phyloP scores from a whole-genome alignment of 2,888 invertebrate species.

The Drosophila maculinotata region DNA sequence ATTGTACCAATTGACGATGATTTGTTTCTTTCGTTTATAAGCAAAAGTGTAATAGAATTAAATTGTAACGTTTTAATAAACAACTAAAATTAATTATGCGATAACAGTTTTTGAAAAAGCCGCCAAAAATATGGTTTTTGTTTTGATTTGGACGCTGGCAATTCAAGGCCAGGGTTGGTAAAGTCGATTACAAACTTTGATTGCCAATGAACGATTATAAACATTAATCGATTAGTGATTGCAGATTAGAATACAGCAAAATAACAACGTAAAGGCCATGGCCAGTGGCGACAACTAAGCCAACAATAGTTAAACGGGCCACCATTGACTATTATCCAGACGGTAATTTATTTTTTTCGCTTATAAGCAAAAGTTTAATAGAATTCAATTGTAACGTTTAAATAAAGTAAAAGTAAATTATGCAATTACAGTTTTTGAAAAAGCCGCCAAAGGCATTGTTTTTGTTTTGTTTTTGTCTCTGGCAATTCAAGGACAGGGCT shows the following conservation, averaged over 20 bases:
- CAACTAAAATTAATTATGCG: constrained; percentile 37
- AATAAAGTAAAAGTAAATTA: constrained; percentile 60
- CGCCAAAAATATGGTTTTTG: background rate
- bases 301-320: too few relatives aligned
- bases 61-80: constrained; percentile 81
- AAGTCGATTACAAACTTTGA: background rate
- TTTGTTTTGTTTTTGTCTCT: background rate
- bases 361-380: constrained; percentile 82
- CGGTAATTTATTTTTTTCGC: constrained; percentile 81
- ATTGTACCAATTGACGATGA: constrained; percentile 79
- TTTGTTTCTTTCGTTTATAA: constrained; percentile 82
- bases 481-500: constrained; percentile 5
- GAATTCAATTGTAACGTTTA: constrained; percentile 80
- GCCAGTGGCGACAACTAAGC: too few relatives aligned
- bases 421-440: constrained; percentile 1
- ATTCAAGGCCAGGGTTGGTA: constrained; percentile 4
- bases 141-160: background rate
- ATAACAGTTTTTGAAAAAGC: background rate
- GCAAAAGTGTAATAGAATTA: constrained; percentile 80
- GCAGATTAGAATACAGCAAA: too few relatives aligned
- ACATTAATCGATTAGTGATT: too few relatives aligned
- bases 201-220: background rate
- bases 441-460: background rate
- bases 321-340: too few relatives aligned
- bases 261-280: too few relatives aligned